phyloP scores from a whole-genome alignment of 2,888 invertebrate species.

The Eristalis intricaria region DNA sequence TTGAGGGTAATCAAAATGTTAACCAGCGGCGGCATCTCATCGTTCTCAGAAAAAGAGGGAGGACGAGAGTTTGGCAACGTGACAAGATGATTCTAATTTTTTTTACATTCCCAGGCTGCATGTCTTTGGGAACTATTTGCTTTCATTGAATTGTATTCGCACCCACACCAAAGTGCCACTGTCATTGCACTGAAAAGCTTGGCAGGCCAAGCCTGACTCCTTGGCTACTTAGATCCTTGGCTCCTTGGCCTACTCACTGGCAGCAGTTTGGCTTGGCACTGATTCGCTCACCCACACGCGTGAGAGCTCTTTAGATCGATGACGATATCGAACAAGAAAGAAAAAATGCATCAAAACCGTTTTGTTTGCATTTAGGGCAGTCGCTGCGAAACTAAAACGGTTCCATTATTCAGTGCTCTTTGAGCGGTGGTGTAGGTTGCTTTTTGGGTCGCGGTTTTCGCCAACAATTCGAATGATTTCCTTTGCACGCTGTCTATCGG shows the following conservation, averaged over 20 bases:
- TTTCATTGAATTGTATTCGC: too few species aligned
- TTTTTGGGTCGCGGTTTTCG: slow-evolving; percentile 18
- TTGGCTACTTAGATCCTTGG: not conserved
- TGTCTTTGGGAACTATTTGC: too few species aligned
- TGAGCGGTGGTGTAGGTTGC: slow-evolving; percentile 15
- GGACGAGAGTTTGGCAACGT: too few species aligned
- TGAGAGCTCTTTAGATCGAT: slow-evolving; percentile 21
- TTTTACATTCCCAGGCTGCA: too few species aligned
- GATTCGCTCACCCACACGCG: not conserved
- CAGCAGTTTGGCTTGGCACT: not conserved
- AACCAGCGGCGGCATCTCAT: not conserved
- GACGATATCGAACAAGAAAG: not conserved
- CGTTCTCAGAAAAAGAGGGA: too few species aligned
- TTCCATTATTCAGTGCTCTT: slow-evolving; percentile 43
- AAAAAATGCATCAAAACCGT: slow-evolving; percentile 25
- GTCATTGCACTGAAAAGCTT: too few species aligned
- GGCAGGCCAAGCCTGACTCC: slow-evolving; percentile 6
- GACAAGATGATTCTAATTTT: too few species aligned
- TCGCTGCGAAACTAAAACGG: slow-evolving; percentile 11
- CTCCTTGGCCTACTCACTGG: not conserved
- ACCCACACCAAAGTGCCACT: too few species aligned
- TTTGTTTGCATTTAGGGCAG: slow-evolving; percentile 20
- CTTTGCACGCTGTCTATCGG: not conserved
- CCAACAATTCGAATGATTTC: not conserved
- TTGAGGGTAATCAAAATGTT: not conserved